Percentiles rank a stretch among this genome's conserved stretches.
Evolutionary conservation across 2,113 vertebrate species (phyloP).

Genomic region (Anser cygnoides): DNA sequence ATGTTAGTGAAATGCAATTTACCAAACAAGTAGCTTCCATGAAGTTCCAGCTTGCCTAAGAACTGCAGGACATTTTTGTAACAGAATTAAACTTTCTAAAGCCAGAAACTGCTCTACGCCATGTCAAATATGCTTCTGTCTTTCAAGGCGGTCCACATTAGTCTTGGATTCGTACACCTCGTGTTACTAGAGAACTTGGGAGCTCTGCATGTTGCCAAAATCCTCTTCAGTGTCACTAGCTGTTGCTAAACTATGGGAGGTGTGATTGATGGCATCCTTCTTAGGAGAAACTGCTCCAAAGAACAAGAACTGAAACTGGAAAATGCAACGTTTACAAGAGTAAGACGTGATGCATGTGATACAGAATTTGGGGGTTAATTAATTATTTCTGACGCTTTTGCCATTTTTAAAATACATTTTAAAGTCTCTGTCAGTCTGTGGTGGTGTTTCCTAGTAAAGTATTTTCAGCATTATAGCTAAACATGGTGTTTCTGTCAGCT

Average conservation of each 20-base stretch:
- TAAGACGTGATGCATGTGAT: background rate
- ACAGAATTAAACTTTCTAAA: background rate
- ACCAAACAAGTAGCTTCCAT: background rate
- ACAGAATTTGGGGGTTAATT: background rate
- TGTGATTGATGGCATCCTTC: background rate
- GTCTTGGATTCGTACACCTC: accelerated
- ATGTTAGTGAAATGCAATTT: background rate
- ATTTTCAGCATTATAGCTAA: background rate
- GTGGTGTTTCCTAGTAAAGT: accelerated
- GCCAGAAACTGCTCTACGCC: background rate
- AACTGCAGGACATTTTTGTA: background rate
- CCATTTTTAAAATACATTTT: background rate
- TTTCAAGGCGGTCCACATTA: accelerated
- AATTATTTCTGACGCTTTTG: background rate
- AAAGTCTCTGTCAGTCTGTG: background rate
- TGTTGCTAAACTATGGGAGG: conserved; percentile 75
- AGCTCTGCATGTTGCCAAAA: background rate
- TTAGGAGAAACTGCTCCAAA: conserved; percentile 83
- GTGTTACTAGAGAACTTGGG: background rate
- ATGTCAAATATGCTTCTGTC: accelerated
- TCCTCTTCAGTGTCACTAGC: conserved; percentile 84
- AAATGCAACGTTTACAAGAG: background rate
- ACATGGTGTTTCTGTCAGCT: accelerated
- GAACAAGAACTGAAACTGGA: conserved; percentile 86
- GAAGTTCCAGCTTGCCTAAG: background rate